Percentiles rank a stretch among this genome's conserved stretches.
Conservation (phyloP, 2,797 vertebrate species). For the Mareca strepera region DNA sequence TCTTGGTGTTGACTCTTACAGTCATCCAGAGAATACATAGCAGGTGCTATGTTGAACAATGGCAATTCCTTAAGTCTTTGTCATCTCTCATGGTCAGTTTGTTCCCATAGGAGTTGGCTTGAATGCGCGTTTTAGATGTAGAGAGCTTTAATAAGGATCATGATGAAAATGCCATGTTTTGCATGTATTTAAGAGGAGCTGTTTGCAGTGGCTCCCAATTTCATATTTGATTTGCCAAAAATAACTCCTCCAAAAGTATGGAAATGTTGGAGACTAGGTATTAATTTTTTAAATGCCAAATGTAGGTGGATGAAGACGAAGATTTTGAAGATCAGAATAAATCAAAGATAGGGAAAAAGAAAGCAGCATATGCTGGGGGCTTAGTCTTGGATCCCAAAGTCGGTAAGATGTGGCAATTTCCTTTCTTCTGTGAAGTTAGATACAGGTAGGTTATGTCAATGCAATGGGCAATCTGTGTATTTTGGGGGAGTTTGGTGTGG, state of each 20-base stretch:
- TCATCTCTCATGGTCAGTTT: neutral
- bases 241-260: constrained; percentile 18
- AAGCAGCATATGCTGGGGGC: constrained; percentile 95
- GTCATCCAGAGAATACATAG: neutral
- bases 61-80: neutral
- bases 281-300: constrained; percentile 60
- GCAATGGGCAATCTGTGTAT: accelerated
- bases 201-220: neutral
- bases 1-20: neutral
- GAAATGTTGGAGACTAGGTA: constrained; percentile 18
- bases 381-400: constrained; percentile 98
- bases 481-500: neutral
- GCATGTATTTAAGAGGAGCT: constrained; percentile 8
- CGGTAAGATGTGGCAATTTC: constrained; percentile 83
- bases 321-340: constrained; percentile 86
- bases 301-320: constrained; percentile 89
- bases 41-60: neutral
- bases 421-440: constrained; percentile 2
- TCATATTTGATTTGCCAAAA: constrained; percentile 15
- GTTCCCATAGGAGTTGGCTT: neutral
- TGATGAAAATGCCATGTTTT: neutral
- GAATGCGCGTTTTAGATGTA: neutral
- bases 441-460: neutral
- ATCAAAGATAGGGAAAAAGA: constrained; percentile 87
- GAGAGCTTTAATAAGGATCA: neutral